A percentile compares a stretch with the other conserved stretches of the same genome.
These are phyloP conservation scores for Dryobotodes eremita DNA, from an alignment of 2,888 invertebrate species.

Conservation along the genomic window DNA sequence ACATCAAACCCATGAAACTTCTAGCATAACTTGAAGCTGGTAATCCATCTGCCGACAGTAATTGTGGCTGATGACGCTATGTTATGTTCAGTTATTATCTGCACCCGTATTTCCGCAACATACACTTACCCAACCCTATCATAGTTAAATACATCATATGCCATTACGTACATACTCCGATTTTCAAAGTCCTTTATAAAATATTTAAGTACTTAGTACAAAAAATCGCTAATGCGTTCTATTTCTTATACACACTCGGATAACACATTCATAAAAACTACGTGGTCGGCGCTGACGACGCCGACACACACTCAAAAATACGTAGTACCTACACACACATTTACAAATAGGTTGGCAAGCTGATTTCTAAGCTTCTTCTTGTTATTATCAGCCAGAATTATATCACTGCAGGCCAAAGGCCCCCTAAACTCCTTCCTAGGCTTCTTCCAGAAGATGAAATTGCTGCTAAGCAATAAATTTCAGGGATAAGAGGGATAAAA, in stretches of 20 bases:
- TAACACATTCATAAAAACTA: constrained; percentile 25
- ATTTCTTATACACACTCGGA: constrained; percentile 3
- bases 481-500: background rate
- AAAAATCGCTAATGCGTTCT: background rate
- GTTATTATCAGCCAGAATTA: background rate
- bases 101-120: background rate
- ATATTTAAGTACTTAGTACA: background rate
- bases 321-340: background rate
- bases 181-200: background rate
- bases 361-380: background rate
- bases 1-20: background rate
- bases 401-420: too few species aligned
- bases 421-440: background rate
- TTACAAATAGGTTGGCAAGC: too few species aligned
- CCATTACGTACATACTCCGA: background rate
- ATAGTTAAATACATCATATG: background rate
- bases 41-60: background rate
- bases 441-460: background rate
- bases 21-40: background rate
- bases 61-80: background rate
- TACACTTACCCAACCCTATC: background rate
- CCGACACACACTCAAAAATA: background rate
- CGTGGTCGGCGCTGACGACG: background rate
- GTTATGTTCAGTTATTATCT: background rate
- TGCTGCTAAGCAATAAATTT: background rate